Percentiles rank a stretch among this genome's conserved stretches.
phyloP scores from a whole-genome alignment of 1,140 invertebrate genomes.

The Drosophila paulistorum region DNA sequence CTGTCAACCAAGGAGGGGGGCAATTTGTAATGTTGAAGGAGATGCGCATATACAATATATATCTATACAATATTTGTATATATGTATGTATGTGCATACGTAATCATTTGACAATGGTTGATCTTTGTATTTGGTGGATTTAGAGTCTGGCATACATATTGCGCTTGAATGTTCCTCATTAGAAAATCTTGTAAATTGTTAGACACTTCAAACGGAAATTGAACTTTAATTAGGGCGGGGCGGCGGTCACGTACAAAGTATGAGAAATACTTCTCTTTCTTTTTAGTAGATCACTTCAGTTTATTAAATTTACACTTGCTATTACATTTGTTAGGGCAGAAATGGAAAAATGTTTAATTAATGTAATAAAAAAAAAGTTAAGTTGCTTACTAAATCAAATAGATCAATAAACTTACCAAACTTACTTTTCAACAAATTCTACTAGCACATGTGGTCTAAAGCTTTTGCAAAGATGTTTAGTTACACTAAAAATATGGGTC shows the following conservation, averaged over 20 bases:
- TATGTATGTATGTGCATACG: background rate
- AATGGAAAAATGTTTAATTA: no score
- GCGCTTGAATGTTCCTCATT: conserved; percentile 8
- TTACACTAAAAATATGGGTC: no score
- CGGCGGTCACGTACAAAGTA: background rate
- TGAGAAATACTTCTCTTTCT: no score
- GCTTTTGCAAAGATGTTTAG: no score
- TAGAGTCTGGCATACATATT: conserved; percentile 1
- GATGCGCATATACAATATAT: background rate
- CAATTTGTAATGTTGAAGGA: conserved; percentile 35
- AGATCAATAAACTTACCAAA: no score
- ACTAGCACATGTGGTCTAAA: no score
- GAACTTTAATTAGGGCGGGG: background rate
- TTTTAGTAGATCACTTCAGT: no score
- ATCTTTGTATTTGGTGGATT: background rate
- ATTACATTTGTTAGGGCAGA: no score
- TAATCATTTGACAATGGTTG: conserved; percentile 6
- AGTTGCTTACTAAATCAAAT: no score
- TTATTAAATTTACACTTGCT: no score
- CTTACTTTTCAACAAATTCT: no score
- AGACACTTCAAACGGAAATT: background rate
- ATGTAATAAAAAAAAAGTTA: no score
- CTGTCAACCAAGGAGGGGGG: conserved; percentile 35
- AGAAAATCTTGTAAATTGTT: conserved; percentile 10
- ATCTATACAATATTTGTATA: background rate